Evolutionary conservation across 1,140 invertebrate species (phyloP).

Genomic region (Procambarus virginalis): DNA sequence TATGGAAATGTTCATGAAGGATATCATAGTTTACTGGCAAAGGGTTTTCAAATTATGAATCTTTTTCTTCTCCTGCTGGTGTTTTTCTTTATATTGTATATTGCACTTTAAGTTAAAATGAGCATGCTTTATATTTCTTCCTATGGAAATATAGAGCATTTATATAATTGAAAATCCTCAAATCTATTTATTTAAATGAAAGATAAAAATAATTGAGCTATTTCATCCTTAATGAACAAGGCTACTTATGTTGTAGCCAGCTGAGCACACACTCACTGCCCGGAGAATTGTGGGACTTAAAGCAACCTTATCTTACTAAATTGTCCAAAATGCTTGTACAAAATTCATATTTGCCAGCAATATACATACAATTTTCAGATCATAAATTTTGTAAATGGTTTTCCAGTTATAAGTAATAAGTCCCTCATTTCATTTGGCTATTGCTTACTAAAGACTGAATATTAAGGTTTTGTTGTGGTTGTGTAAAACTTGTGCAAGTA

Average conservation of each 20-base stretch:
- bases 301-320: background rate
- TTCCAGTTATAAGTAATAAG: background rate
- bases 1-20: conserved; percentile 20
- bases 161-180: too few species aligned
- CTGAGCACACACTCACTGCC: conserved; percentile 14
- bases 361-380: background rate
- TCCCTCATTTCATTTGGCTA: conserved; percentile 16
- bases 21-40: background rate
- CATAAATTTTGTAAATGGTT: background rate
- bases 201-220: background rate
- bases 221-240: conserved; percentile 21
- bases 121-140: too few species aligned
- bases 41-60: too few species aligned
- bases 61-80: too few species aligned
- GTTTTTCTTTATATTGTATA: too few species aligned
- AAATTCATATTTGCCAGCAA: background rate
- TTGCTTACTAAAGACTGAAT: conserved; percentile 29
- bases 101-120: too few species aligned
- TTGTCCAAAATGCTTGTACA: background rate
- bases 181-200: too few species aligned
- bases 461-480: background rate
- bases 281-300: conserved; percentile 17
- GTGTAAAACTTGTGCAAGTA: background rate
- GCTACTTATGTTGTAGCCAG: conserved; percentile 28
- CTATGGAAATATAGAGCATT: too few species aligned